These are phyloP conservation scores for Notoglanidium macrostoma DNA, from an alignment of 2,797 vertebrate genomes.

Conservation along the genomic window DNA sequence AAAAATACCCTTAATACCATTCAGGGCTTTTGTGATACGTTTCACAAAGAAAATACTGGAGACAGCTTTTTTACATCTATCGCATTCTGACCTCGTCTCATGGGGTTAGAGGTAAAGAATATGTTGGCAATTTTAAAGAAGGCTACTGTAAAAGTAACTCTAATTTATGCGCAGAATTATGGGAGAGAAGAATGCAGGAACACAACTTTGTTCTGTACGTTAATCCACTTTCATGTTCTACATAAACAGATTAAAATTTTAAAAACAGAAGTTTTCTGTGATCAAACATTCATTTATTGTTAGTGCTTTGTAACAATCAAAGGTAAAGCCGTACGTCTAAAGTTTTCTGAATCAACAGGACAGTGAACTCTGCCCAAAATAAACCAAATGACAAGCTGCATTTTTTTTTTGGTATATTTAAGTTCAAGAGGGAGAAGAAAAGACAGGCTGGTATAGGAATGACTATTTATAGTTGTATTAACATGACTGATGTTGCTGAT, in stretches of 20 bases:
- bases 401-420: too few species aligned
- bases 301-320: too few species aligned
- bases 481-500: not conserved
- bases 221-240: not conserved
- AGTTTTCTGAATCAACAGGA: too few species aligned
- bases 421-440: too few species aligned
- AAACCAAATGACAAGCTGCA: too few species aligned
- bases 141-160: not conserved
- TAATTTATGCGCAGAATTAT: not conserved
- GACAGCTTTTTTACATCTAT: not conserved
- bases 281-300: too few species aligned
- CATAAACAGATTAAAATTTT: not conserved
- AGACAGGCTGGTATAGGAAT: too few species aligned
- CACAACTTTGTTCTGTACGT: not conserved
- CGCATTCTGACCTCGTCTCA: not conserved
- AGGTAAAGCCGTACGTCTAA: too few species aligned
- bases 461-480: not conserved
- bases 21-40: not conserved
- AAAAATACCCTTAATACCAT: not conserved
- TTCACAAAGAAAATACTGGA: slow-evolving; percentile 1
- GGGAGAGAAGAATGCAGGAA: not conserved
- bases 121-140: not conserved
- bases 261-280: too few species aligned
- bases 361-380: too few species aligned
- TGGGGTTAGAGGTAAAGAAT: not conserved